Conservation (phyloP, 2,797 vertebrate species). For the Myotis myotis region DNA sequence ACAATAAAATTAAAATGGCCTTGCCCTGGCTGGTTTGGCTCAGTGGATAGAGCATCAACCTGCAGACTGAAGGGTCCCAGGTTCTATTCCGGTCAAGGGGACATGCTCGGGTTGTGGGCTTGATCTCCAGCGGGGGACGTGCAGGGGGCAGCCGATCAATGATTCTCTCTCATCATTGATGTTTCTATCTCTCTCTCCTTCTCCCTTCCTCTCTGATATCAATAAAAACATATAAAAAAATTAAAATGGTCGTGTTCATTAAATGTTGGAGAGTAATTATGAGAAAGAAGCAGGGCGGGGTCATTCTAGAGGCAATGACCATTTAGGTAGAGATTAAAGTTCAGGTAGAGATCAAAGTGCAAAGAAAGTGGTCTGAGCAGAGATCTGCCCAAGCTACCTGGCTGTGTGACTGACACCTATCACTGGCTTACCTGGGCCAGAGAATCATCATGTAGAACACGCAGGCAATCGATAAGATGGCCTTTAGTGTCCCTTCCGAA, state of each 20-base stretch:
- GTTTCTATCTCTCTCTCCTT: no score
- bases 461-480: rapidly evolving
- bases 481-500: not conserved
- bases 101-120: no score
- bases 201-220: no score
- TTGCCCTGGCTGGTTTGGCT: no score
- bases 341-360: not conserved
- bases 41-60: no score
- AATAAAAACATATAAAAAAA: not conserved
- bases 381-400: not conserved
- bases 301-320: not conserved
- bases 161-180: no score
- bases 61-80: no score
- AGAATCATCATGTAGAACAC: not conserved
- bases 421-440: no score
- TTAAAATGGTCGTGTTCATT: not conserved
- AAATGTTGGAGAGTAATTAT: not conserved
- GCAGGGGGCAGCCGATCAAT: no score
- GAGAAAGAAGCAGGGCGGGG: not conserved
- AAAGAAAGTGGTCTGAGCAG: not conserved
- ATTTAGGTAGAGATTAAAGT: not conserved
- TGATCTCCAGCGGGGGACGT: no score
- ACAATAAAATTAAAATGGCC: not conserved
- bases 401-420: not conserved
- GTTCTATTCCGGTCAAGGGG: no score